Conservation (phyloP, 2,113 vertebrate species). For the Myodes glareolus region DNA sequence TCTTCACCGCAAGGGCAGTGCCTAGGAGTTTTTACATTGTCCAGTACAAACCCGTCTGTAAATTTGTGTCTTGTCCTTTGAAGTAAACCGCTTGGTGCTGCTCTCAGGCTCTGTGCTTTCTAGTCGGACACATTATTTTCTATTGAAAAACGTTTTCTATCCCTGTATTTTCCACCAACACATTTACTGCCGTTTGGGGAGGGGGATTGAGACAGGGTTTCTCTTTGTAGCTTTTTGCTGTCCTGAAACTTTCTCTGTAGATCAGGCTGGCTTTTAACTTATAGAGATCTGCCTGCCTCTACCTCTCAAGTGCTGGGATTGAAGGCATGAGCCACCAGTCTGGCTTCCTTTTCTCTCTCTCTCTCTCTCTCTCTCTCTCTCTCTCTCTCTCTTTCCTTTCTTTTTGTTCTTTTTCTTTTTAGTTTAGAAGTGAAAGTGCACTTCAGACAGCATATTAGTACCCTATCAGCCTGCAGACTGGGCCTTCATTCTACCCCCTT, state of each 20-base stretch:
- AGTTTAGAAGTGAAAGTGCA: constrained; percentile 22
- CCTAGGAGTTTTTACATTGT: background rate
- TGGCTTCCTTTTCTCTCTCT: background rate
- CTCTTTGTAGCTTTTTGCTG: background rate
- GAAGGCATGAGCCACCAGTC: background rate
- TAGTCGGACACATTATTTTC: background rate
- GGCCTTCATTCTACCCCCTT: background rate
- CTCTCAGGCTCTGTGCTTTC: background rate
- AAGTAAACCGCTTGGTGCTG: background rate
- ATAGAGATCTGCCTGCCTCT: background rate
- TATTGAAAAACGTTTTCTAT: background rate
- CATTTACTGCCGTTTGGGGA: background rate
- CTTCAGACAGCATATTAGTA: background rate
- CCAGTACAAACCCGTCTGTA: background rate
- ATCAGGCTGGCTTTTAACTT: background rate
- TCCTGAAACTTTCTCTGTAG: background rate
- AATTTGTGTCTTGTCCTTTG: background rate
- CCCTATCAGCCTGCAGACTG: background rate
- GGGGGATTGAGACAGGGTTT: background rate
- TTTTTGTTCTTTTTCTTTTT: no score
- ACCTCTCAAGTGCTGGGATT: background rate
- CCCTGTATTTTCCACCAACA: background rate
- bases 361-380: no score
- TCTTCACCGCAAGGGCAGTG: background rate
- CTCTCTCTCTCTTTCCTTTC: no score